Base-by-base conservation (phyloP, 2,888 invertebrate genomes). In the Actias luna region DNA sequence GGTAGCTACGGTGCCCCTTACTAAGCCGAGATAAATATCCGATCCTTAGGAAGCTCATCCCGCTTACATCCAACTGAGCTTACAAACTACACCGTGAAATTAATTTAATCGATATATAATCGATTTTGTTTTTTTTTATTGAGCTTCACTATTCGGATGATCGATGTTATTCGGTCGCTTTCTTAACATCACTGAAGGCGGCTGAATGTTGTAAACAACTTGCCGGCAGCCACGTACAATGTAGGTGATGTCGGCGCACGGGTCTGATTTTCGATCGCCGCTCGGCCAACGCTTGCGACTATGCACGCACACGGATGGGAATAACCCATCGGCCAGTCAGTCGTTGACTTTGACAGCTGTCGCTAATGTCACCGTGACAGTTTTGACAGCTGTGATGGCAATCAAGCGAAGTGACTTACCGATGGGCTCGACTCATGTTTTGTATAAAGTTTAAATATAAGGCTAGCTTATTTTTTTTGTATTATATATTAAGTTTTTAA, bases 1-100 rank as follows among this genome's bases (percentile, higher is more conserved):
- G 93, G 95, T 85, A 94, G 95, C 89, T 96, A 96, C 88, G 96
- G 96, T 81, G 94, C 93, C 69, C 95, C 95, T 63, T 94, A 85
- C 92, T 94, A 94, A 76, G 66, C 64, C 62, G 69, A 46, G 63
- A 42, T 58, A 67, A 25, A 59, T 60, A 67, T 71, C 75, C 74
- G 72, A 67, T 71, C 77, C 68, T n/a, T 67, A 60, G 63, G 62
- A 64, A 71, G 63, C 62, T 66, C 59, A 66, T 67, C 64, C 69
- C 67, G 39, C 42, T 57, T n/a, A 22, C 55, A n/a, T 18, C 52
- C 50, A 35, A 25, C 58, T 66, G 59, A 68, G 68, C 59, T 61
- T 46, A 33, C 61, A 60, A 52, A 39, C 58, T 46, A 65, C 59
- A 60, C 50, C 67, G 12, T 58, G 55, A 65, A 61, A 33, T 52